Evolutionary conservation across 2,797 vertebrate genomes (phyloP), one percentile per base, ranked within the genome.

Genomic region (Loris lydekkerianus): DNA sequence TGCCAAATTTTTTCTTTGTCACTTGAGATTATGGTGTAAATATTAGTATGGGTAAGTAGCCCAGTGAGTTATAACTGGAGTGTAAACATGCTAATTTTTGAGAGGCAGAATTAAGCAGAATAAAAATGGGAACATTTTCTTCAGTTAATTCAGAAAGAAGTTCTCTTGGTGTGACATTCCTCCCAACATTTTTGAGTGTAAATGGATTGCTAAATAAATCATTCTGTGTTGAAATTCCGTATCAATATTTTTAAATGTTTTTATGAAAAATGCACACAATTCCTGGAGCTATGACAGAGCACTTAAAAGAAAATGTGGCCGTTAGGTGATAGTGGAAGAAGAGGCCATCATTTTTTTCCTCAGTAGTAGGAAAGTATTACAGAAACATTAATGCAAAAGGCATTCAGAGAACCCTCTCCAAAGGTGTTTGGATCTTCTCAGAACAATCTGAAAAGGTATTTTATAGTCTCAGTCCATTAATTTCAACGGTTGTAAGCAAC

Each of bases 241-340:
- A 97, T 98, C 97, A 96, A 97, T 97, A 95, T 98, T 98, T 98
- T 97, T 93, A 97, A 98, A 98, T 96, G 95, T 97, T 98, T 97
- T 97, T 97, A 97, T 98, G 96, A 98, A 98, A 97, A 98, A 97
- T 94, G 96, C 94, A 96, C 92, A 92, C 94, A 96, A 97, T 97
- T 98, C 95, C 86, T 95, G 95, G 96, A 98, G 97, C 98, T 98
- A 86, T 92, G 96, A 92, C 97, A 97, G 96, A 96, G 96, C 29
- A 83, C 97, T 97, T 94, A 94, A 96, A 97, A 94, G 97, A 97
- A 97, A 98, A 97, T 94, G 96, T 96, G 95, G 97, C 97, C 80
- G 98, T 96, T 93, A 18, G 94, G 96, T 72, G 89, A 37, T 1
- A 5, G 56, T 63, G 78, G 75, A 81, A 23, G 96, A 91, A 91